Base-by-base conservation (phyloP, 2,797 vertebrate species). In the Scarus forsteni region DNA sequence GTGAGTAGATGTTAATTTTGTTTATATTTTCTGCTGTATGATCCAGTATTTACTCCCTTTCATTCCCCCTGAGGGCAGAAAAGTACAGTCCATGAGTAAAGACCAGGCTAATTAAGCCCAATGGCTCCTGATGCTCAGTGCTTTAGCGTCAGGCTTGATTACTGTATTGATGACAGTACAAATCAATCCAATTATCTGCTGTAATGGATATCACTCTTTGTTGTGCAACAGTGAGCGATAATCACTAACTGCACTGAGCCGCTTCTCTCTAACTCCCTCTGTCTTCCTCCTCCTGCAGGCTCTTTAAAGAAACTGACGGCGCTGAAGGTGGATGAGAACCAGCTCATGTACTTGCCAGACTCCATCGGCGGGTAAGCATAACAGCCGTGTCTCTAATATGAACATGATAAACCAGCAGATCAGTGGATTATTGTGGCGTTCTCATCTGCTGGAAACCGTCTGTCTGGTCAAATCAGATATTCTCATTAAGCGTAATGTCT, bases 261-360 rank as follows among this genome's bases (percentile, higher is more conserved):
- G 53, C 66, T 2, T 63, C 57, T 62, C n/a, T 75, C 49, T 78
- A 46, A 77, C 51, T 14, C 46, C 61, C 58, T 75, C n/a, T 51
- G 7, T 40, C 53, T 54, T 62, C 8, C 44, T 4, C 12, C 45
- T 46, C 15, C 27, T 34, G 13, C 0, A 99, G 98, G 98, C 84
- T 98, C 95, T 38, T 83, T 99, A 83, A 99, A 98, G 93, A 98
- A 96, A 85, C 89, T 99, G 86, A 96, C 97, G 3, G 95, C 97
- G 35, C 94, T 99, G 83, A 99, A 99, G 89, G 96, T 99, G 89
- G 98, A 99, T 90, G 98, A 99, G 94, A 99, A 99, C 92, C 98
- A 99, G 87, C 92, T 99, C 80, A 96, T 98, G 90, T 96, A 95
- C 86, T 91, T 99, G 78, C 98, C 98, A 45, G 97, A 99, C 80